Evolutionary conservation across 2,888 invertebrate genomes (phyloP).

Genomic region (Drosophila acutilabella): DNA sequence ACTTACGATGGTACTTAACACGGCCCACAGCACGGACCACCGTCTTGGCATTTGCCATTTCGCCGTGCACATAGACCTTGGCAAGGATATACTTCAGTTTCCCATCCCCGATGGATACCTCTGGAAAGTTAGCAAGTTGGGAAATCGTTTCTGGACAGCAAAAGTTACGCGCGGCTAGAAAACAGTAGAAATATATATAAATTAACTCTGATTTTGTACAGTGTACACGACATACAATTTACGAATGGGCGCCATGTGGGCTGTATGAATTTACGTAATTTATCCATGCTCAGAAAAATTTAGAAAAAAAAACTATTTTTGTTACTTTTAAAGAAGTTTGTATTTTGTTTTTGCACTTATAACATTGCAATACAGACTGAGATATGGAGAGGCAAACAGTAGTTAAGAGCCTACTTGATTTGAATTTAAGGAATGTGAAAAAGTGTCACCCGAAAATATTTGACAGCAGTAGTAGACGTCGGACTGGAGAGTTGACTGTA

Average conservation of each 20-base stretch:
- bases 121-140: constrained; percentile 42
- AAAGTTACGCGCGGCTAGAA: constrained; percentile 38
- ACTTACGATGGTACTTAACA: constrained; percentile 66
- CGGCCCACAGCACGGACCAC: constrained; percentile 48
- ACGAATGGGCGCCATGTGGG: constrained; percentile 39
- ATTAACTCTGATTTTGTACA: neutral
- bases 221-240: constrained; percentile 18
- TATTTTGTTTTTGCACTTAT: constrained; percentile 15
- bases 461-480: no score
- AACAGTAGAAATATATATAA: neutral
- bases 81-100: constrained; percentile 59
- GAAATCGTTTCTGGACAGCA: constrained; percentile 20
- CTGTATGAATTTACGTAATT: constrained; percentile 34
- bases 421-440: neutral
- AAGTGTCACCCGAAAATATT: neutral
- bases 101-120: constrained; percentile 40
- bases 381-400: neutral
- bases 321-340: neutral
- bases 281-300: constrained; percentile 45
- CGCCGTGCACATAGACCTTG: constrained; percentile 61
- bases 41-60: constrained; percentile 37
- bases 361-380: constrained; percentile 12
- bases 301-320: constrained; percentile 13
- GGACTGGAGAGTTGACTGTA: neutral
- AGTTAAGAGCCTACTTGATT: constrained; percentile 22